Evolutionary conservation across 2,113 vertebrate species (phyloP), one percentile per base, ranked within the genome.

Genomic region (Riparia riparia): DNA sequence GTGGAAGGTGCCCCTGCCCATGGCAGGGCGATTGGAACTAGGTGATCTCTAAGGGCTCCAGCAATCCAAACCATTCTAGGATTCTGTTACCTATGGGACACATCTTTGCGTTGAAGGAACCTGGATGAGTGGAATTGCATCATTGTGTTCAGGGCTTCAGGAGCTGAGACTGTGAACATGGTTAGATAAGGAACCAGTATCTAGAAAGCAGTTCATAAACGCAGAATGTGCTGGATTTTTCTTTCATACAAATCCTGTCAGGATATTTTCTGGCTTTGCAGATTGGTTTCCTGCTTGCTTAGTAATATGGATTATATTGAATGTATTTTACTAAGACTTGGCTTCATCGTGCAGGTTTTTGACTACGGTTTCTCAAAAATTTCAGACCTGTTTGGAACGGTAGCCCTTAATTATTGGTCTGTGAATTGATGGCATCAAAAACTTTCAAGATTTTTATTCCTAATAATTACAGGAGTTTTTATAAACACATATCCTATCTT

Each of bases 401-500:
- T 68, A 89, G 41, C 17, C 61, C 41, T 71, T 81, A 89, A 53
- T 92, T 84, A 20, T 60, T 93, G 85, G 60, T 37, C 65, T 96
- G n/a, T 65, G 92, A 92, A 17, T 86, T 95, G 86, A 76, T 50
- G 65, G n/a, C 72, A 94, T 83, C 51, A 66, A 51, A 49, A 85
- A 64, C 37, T 39, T 80, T 90, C 44, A 88, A 51, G 42, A 90
- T 60, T 95, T 88, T 93, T 76, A 9, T 83, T 86, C 58, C 37
- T 92, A 49, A 21, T 94, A 85, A 83, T 90, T 90, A 64, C 6
- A 84, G 41, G 49, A 86, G 57, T 85, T 94, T 25, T 70, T 93
- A 80, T 58, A 92, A 88, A 90, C 63, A 68, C 4, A 12, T 85
- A 90, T 87, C 14, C 28, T 92, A 83, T 92, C 87, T 96, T 96